Evolutionary conservation across 2,888 invertebrate species (phyloP), one percentile per base, ranked within the genome.

Genomic region (Leucozona laternaria): DNA sequence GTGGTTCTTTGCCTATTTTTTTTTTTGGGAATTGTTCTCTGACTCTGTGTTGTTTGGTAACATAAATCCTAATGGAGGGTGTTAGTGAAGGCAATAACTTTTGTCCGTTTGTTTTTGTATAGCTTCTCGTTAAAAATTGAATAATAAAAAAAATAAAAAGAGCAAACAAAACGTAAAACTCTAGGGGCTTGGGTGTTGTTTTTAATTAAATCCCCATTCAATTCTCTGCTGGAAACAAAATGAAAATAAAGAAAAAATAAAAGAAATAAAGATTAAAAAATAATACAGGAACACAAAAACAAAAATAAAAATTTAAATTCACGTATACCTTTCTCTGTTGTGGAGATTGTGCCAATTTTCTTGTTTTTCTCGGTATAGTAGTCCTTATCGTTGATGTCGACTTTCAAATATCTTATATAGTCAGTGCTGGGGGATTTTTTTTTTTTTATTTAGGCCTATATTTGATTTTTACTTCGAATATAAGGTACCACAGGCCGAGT

Each of bases 151-250:
- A 66, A 48, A 48, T 34, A 48, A 11, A 31, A 66, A 34, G 17
- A 58, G 13, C 20, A 68, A 53, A 37, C 17, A 48, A 66, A 66
- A 50, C 22, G 4, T 25, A n/a, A 37, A 48, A 66, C 31, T 66
- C 11, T 53, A 22, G 13, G 37, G 22, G 13, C 4, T 50, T 11
- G 20, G 68, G 70, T 57, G 57, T 77, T 73, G 72, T 77, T 85
- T 68, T 85, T 85, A 85, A 85, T 81, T 85, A 81, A 85, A 85
- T 77, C 77, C 43, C 62, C 62, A 72, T 77, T 68, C 13, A 64
- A 66, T 73, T 57, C 28, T n/a, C n/a, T n/a, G 45, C 15, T 58
- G 7, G 57, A 66, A 20, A 37, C 43, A 34, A 28, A 8, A 45
- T 15, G 45, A 40, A 20, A 28, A 43, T 13, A 43, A 17, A 58